Evolutionary conservation across 1,140 invertebrate genomes (phyloP).

Genomic region (Asobara japonica): DNA sequence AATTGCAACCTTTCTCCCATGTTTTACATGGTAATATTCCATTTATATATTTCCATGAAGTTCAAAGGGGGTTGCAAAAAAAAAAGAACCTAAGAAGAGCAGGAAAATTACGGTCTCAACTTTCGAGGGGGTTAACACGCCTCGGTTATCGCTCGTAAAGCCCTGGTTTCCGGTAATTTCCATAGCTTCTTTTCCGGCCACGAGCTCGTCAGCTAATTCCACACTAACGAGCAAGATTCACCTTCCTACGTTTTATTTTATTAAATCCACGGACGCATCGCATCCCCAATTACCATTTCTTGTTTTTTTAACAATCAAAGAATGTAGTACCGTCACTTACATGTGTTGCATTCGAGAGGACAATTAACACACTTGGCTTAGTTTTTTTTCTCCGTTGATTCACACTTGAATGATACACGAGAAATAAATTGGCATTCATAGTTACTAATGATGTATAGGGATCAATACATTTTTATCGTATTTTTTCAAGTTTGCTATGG

Average conservation of each 20-base stretch:
- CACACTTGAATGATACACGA: too few relatives aligned
- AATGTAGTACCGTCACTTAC: too few relatives aligned
- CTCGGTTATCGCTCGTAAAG: slow-evolving; percentile 26
- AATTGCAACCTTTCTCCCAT: neutral
- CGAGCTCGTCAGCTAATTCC: neutral
- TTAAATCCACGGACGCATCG: neutral
- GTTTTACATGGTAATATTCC: neutral
- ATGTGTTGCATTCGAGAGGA: too few relatives aligned
- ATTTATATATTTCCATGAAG: neutral
- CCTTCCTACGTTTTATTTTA: slow-evolving; percentile 17
- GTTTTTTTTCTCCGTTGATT: neutral
- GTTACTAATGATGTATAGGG: too few relatives aligned
- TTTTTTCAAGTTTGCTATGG: too few relatives aligned
- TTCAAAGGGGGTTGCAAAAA: neutral
- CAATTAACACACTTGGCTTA: neutral
- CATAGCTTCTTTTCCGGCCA: slow-evolving; percentile 9
- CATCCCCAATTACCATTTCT: neutral
- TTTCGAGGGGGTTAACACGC: neutral
- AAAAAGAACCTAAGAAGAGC: neutral
- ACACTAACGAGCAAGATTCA: slow-evolving; percentile 23
- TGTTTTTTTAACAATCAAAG: neutral
- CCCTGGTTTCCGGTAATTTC: slow-evolving; percentile 31
- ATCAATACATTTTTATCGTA: too few relatives aligned
- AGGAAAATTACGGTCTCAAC: neutral
- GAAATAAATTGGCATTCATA: too few relatives aligned